Base-by-base conservation (phyloP, 1,140 invertebrate species). In the Hydropsyche tenuis region DNA sequence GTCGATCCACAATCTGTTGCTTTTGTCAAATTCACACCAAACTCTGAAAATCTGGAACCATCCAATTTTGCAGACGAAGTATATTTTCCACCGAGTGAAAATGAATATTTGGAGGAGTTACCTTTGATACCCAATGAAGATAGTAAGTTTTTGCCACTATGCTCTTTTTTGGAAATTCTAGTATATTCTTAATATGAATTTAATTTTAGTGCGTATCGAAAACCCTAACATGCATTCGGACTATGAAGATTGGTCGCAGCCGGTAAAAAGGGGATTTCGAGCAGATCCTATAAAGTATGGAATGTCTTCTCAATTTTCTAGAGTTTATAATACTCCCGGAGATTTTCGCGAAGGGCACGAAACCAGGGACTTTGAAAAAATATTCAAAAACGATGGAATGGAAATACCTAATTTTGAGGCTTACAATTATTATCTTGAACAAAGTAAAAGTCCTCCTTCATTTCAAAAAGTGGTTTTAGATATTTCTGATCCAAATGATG, bases 21-120 rank as follows among this genome's bases (percentile, higher is more conserved):
- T 18, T 91, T 91, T 76, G 90, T 96, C 0, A 90, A 90, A 73
- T 95, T 93, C 77, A 91, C 88, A 0, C 92, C 93, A 3, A 93
- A 92, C 69, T 86, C 87, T 43, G 83, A 86, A 1, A 81, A 37
- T 37, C 9, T 91, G 76, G 86, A 87, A 0, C 37, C 60, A 30
- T 87, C 88, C 3, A 87, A 91, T 75, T 93, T 90, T 79, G 90
- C 91, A 1, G 91, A 93, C 78, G 89, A 93, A 82, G 83, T 93
- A n/a, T 94, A 92, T 80, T 90, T 88, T 81, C 90, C 93, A 30
- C 90, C 91, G 18, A 79, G 80, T n/a, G 79, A 80, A 23, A 73
- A 75, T 20, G 77, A 60, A 37, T 72, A 69, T 65, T 56, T 70
- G 25, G 72, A 56, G 20, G 78, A 72, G 64, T 56, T 72, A 14